phyloP scores from a whole-genome alignment of 2,888 invertebrate species.

The Eledona agricola region DNA sequence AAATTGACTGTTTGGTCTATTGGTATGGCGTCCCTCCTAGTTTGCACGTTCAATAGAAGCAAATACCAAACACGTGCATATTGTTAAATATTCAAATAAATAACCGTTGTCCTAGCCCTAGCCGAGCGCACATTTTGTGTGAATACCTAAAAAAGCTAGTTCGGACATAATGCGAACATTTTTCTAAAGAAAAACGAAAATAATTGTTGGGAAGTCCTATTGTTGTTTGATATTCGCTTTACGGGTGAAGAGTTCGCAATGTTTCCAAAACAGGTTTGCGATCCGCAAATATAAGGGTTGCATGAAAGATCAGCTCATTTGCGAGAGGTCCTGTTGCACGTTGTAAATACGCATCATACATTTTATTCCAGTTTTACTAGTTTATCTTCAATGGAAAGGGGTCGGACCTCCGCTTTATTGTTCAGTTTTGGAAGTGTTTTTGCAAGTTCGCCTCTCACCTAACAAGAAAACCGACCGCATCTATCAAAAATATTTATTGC shows the following conservation, averaged over 20 bases:
- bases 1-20: no score
- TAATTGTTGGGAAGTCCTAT: constrained; percentile 25
- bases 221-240: constrained; percentile 29
- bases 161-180: constrained; percentile 8
- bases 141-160: constrained; percentile 13
- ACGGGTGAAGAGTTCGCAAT: constrained; percentile 36
- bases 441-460: no score
- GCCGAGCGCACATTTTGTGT: constrained; percentile 12
- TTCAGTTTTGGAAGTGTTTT: constrained; percentile 3
- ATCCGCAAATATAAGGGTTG: constrained; percentile 45
- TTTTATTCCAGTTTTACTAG: constrained; percentile 43
- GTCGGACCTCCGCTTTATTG: constrained; percentile 21
- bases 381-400: constrained; percentile 30
- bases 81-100: constrained; percentile 22
- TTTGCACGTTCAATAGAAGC: no score
- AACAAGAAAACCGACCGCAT: constrained; percentile 1
- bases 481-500: constrained; percentile 43
- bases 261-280: constrained; percentile 46
- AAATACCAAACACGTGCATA: constrained; percentile 36
- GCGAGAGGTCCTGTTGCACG: constrained; percentile 37
- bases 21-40: no score
- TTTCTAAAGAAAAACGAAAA: constrained; percentile 25
- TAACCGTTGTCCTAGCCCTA: constrained; percentile 14
- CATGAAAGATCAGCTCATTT: constrained; percentile 38
- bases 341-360: constrained; percentile 27